These are phyloP conservation scores for Dysdera silvatica DNA, from an alignment of 1,140 invertebrate genomes.

Conservation along the genomic window DNA sequence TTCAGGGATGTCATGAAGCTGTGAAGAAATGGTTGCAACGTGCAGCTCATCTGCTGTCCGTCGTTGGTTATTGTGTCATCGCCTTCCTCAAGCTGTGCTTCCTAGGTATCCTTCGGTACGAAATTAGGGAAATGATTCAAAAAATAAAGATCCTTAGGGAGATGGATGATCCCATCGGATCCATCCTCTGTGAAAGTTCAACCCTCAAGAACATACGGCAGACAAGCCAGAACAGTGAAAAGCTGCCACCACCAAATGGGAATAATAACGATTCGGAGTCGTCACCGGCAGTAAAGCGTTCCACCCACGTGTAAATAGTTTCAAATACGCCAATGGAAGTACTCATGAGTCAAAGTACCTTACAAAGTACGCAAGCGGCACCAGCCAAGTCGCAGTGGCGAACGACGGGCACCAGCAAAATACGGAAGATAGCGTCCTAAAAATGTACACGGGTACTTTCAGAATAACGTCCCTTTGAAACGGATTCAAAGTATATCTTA, in stretches of 20 bases:
- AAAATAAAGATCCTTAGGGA: constrained; percentile 61
- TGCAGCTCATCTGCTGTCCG: constrained; percentile 70
- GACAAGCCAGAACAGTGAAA: neutral
- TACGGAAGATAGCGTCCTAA: no score
- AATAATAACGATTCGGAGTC: constrained; percentile 23
- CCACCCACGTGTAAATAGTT: constrained; percentile 19
- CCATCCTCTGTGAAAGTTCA: no score
- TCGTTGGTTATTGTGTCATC: constrained; percentile 79
- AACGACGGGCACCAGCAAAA: no score
- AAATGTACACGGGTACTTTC: no score
- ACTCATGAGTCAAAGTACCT: no score
- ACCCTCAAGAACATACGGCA: no score
- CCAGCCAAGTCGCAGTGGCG: no score
- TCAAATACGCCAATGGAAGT: neutral
- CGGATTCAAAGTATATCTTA: no score
- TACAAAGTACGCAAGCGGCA: constrained; percentile 28
- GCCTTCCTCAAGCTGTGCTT: constrained; percentile 83
- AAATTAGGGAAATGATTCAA: constrained; percentile 82
- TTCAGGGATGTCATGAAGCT: constrained; percentile 58
- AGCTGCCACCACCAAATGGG: constrained; percentile 12
- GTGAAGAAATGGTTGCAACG: constrained; percentile 63
- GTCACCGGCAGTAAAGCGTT: constrained; percentile 14
- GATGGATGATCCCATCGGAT: constrained; percentile 38
- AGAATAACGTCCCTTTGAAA: no score
- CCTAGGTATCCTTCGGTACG: constrained; percentile 71